Percentiles rank a stretch among this genome's conserved stretches.
Conservation (phyloP, 1,140 invertebrate species). For the Pogonomyrmex californicus region DNA sequence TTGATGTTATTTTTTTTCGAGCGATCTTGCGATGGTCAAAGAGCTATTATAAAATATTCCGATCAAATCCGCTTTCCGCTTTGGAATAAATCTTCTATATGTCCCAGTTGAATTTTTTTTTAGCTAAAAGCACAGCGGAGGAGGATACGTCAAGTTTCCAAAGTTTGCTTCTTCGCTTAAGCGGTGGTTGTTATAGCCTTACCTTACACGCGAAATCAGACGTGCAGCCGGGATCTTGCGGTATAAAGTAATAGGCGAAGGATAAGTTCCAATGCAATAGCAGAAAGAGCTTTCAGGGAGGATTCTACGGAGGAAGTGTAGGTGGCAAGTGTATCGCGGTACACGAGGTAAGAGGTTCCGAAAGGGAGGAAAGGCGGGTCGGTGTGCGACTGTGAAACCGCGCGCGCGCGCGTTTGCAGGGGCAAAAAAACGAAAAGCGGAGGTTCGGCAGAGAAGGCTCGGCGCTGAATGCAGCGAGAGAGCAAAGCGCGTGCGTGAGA, state of each 20-base stretch:
- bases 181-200: neutral
- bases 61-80: neutral
- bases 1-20: neutral
- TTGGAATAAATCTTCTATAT: neutral
- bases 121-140: neutral
- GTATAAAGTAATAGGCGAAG: constrained; percentile 20
- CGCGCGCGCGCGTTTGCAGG: neutral
- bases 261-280: constrained; percentile 36
- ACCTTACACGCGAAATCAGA: constrained; percentile 43
- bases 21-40: neutral
- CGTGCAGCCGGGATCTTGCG: constrained; percentile 18
- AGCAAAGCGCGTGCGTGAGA: neutral
- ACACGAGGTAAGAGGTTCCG: constrained; percentile 45
- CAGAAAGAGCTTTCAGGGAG: constrained; percentile 13
- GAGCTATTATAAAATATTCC: neutral
- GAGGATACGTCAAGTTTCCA: constrained; percentile 13
- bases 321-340: constrained; percentile 32
- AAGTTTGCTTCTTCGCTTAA: constrained; percentile 9
- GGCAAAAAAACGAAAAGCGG: constrained; percentile 19
- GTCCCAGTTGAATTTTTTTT: neutral
- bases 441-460: constrained; percentile 6
- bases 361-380: constrained; percentile 23
- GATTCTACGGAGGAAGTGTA: constrained; percentile 26
- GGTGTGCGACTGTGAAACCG: constrained; percentile 41
- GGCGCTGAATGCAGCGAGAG: constrained; percentile 22